phyloP scores from a whole-genome alignment of 1,140 invertebrate genomes.

The Tetragnatha versicolor region DNA sequence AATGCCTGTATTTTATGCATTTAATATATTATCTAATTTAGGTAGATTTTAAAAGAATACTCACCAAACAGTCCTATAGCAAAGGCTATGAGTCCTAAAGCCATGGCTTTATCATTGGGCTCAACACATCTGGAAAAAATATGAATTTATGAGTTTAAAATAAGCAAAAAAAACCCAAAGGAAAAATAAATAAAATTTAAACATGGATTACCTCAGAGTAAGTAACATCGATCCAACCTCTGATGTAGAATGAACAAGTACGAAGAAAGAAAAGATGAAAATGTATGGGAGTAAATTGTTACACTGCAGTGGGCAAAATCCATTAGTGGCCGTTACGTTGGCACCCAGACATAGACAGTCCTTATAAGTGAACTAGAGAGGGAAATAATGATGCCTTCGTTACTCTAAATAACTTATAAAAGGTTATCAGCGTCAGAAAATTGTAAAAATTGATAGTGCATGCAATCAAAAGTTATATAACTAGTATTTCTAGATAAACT shows the following conservation, averaged over 20 bases:
- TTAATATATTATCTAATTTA: no score
- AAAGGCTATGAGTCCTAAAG: constrained; percentile 89
- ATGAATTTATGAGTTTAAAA: neutral
- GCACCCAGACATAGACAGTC: constrained; percentile 78
- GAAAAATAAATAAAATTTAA: neutral
- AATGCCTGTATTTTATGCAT: no score
- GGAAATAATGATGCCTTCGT: neutral
- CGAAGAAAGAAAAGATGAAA: constrained; percentile 83
- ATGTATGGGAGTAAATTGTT: constrained; percentile 83
- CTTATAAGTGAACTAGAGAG: constrained; percentile 64
- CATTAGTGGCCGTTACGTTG: constrained; percentile 68
- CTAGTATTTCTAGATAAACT: neutral
- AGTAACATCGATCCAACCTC: constrained; percentile 90
- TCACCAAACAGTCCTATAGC: constrained; percentile 89
- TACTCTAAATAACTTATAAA: neutral
- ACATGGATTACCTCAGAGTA: constrained; percentile 69
- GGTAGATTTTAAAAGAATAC: no score
- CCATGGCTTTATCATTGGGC: constrained; percentile 91
- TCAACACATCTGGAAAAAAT: constrained; percentile 78
- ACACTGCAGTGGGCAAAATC: constrained; percentile 81
- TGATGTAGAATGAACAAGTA: constrained; percentile 89
- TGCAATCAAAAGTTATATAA: neutral
- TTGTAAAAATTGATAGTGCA: neutral
- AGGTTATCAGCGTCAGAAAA: neutral
- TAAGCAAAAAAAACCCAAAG: neutral